These are phyloP conservation scores for Habrosyne pyritoides DNA, from an alignment of 2,888 invertebrate species.

Conservation along the genomic window DNA sequence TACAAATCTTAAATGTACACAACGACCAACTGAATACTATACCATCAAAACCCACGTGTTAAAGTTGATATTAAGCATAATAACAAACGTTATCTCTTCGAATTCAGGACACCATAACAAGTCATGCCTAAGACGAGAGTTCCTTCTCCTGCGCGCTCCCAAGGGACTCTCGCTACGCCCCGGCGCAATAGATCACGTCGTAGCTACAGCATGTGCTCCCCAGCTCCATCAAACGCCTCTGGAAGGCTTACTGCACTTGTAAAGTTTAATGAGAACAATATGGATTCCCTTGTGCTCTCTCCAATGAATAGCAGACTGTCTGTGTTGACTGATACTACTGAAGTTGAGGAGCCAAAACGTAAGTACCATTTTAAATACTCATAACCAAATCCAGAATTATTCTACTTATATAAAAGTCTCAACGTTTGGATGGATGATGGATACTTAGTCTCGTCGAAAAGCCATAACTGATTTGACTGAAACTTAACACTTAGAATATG, in stretches of 20 bases:
- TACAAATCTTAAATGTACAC: no score
- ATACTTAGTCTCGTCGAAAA: no score
- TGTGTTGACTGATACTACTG: constrained; percentile 63
- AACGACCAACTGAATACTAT: no score
- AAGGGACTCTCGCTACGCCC: constrained; percentile 43
- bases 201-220: constrained; percentile 60
- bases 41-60: no score
- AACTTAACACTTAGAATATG: no score
- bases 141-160: constrained; percentile 65
- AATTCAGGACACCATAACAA: constrained; percentile 7
- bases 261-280: constrained; percentile 42
- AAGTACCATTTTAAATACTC: constrained; percentile 37
- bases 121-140: constrained; percentile 51
- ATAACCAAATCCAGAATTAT: no score
- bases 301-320: constrained; percentile 54
- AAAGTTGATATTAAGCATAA: no score
- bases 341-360: constrained; percentile 67
- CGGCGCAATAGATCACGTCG: constrained; percentile 42
- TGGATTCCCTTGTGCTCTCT: constrained; percentile 55
- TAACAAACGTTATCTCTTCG: neutral
- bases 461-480: no score
- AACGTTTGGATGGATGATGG: no score
- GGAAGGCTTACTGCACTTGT: constrained; percentile 53
- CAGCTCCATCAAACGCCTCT: constrained; percentile 49
- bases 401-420: no score